Conservation (phyloP, 1,140 invertebrate species). For the Artemia franciscana region DNA sequence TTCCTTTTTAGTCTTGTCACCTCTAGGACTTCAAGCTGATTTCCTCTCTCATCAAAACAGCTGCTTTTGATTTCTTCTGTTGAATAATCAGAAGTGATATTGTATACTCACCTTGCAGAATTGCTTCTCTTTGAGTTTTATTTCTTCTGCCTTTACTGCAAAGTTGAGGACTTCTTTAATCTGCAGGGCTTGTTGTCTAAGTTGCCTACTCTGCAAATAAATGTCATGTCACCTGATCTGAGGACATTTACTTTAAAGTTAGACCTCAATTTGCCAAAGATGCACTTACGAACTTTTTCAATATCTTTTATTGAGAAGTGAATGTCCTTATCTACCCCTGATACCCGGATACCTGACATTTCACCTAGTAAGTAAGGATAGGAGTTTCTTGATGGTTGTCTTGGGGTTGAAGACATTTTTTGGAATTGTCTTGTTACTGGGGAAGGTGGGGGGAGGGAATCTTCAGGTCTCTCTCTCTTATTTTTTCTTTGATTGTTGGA, state of each 20-base stretch:
- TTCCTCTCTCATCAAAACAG: not conserved
- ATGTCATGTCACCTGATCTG: not conserved
- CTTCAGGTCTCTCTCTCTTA: too few relatives aligned
- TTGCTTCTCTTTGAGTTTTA: not conserved
- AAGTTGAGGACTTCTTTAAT: not conserved
- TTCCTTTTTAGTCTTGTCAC: not conserved
- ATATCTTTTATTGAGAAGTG: not conserved
- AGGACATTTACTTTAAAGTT: not conserved
- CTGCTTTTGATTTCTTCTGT: not conserved
- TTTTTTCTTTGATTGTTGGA: too few relatives aligned
- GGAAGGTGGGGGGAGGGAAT: too few relatives aligned
- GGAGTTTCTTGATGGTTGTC: too few relatives aligned
- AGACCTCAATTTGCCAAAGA: not conserved
- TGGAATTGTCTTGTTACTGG: too few relatives aligned
- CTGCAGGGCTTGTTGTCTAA: not conserved
- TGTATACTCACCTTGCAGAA: not conserved
- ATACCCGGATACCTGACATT: too few relatives aligned
- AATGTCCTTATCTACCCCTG: too few relatives aligned
- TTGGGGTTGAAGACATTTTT: too few relatives aligned
- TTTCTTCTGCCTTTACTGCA: not conserved
- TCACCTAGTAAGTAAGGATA: too few relatives aligned
- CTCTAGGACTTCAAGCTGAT: not conserved
- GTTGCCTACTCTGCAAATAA: not conserved
- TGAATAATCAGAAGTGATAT: not conserved
- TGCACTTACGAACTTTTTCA: not conserved